Conservation (phyloP, 2,113 vertebrate species). For the Turnix velox region DNA sequence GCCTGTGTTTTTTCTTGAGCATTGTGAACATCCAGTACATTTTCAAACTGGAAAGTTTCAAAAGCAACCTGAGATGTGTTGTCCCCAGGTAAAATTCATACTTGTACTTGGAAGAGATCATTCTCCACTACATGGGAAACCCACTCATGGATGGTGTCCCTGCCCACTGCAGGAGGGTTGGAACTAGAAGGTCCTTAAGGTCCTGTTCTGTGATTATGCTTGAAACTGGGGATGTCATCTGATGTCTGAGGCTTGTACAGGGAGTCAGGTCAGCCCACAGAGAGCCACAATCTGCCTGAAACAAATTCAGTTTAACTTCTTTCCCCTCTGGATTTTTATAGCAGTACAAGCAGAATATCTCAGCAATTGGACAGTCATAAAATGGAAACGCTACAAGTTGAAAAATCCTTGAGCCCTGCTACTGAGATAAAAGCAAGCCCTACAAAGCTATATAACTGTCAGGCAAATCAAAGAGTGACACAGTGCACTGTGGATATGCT, state of each 20-base stretch:
- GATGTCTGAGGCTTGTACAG: too few species aligned
- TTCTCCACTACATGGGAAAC: not conserved
- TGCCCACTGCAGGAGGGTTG: too few species aligned
- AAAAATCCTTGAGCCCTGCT: conserved; percentile 28
- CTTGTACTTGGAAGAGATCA: not conserved
- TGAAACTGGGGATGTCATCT: too few species aligned
- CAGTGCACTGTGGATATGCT: not conserved
- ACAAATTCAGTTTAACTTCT: not conserved
- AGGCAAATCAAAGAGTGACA: not conserved
- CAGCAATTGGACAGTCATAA: conserved; percentile 10
- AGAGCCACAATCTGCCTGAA: not conserved
- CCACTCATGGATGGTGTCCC: too few species aligned
- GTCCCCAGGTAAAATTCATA: not conserved
- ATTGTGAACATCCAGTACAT: accelerated
- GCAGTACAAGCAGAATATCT: not conserved
- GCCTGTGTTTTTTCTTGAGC: accelerated
- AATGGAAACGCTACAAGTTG: conserved; percentile 15
- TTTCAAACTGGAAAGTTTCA: not conserved
- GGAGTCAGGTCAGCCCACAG: not conserved
- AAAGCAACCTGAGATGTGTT: not conserved
- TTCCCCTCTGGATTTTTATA: not conserved
- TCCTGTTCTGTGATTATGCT: too few species aligned
- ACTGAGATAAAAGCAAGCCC: conserved; percentile 40
- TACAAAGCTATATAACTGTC: not conserved
- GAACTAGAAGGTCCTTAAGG: too few species aligned